A percentile compares a stretch with the other conserved stretches of the same genome.
These are phyloP conservation scores for Lycorma delicatula DNA, from an alignment of 1,140 invertebrate species.

Conservation along the genomic window DNA sequence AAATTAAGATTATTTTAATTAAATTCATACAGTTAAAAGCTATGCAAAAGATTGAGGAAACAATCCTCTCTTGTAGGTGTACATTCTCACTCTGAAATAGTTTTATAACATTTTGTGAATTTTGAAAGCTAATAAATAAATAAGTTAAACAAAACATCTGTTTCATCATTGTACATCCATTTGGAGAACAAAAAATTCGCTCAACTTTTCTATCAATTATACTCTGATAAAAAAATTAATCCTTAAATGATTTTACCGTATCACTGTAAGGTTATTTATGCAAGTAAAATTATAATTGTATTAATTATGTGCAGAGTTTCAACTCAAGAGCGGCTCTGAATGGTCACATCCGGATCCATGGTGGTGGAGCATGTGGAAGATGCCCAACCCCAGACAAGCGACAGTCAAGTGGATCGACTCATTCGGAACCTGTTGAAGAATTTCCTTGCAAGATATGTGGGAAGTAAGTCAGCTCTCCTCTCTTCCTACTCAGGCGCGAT, in stretches of 20 bases:
- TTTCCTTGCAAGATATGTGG: constrained; percentile 95
- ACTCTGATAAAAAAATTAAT: too few relatives aligned
- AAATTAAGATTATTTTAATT: too few relatives aligned
- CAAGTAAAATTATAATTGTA: constrained; percentile 38
- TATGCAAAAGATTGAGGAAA: too few relatives aligned
- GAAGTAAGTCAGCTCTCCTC: constrained; percentile 68
- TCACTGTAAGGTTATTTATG: too few relatives aligned
- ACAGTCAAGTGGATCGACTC: constrained; percentile 20
- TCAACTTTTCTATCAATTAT: neutral
- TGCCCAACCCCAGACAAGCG: constrained; percentile 43
- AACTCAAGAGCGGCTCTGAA: constrained; percentile 67
- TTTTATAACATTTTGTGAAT: too few relatives aligned
- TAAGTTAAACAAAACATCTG: too few relatives aligned
- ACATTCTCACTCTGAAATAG: too few relatives aligned
- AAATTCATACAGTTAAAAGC: too few relatives aligned
- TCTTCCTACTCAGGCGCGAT: neutral
- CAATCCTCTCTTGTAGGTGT: too few relatives aligned
- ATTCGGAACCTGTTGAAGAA: constrained; percentile 37
- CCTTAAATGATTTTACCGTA: too few relatives aligned
- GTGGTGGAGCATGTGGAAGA: constrained; percentile 38
- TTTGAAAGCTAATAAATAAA: too few relatives aligned
- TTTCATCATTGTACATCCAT: too few relatives aligned
- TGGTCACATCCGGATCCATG: constrained; percentile 64
- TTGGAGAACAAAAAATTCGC: neutral
- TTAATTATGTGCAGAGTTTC: constrained; percentile 61